Base-by-base conservation (phyloP, 2,797 vertebrate species). In the Labroides dimidiatus region DNA sequence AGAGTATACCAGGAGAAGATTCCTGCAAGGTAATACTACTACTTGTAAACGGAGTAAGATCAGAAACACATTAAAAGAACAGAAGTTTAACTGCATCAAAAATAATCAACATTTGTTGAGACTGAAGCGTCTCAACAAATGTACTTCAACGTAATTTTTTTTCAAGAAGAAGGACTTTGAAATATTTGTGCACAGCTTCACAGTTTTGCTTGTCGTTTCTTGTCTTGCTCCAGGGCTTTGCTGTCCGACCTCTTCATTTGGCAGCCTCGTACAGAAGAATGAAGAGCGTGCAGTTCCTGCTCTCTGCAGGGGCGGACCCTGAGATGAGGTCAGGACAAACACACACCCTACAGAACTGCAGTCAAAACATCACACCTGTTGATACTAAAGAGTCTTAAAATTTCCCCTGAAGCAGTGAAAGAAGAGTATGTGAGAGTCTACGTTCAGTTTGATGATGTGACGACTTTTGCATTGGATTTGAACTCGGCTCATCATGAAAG, bases 231-330 rank as follows among this genome's bases (percentile, higher is more conserved):
- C 66, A 93, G 91, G 84, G 47, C 1, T 49, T 23, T 23, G 7
- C 78, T 16, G 43, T 80, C 16, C 49, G 77, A 49, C 93, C 93
- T 30, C 87, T 94, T 59, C 94, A 95, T 23, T 82, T 95, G 72
- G 93, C 94, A 16, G 87, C 87, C 6, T 77, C 85, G 43, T 52
- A 89, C 81, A 79, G 42, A 75, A 91, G 77, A 79, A 79, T 82
- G 0, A 81, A 75, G 19, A 94, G 92, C 59, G 54, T 94, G 78
- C 78, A 84, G 36, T 89, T 81, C 14, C 62, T 94, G 48, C 64
- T 94, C 62, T 72, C 85, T 21, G 78, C 84, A 0, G 90, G 92
- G 0, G 92, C 91, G 21, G 82, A 95, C 63, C 86, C 88, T 0
- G 91, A 94, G 73, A 51, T 78, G 6, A 93, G 94, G 94, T 95